Conservation (phyloP, 2,113 vertebrate genomes). For the Menidia beryllina region DNA sequence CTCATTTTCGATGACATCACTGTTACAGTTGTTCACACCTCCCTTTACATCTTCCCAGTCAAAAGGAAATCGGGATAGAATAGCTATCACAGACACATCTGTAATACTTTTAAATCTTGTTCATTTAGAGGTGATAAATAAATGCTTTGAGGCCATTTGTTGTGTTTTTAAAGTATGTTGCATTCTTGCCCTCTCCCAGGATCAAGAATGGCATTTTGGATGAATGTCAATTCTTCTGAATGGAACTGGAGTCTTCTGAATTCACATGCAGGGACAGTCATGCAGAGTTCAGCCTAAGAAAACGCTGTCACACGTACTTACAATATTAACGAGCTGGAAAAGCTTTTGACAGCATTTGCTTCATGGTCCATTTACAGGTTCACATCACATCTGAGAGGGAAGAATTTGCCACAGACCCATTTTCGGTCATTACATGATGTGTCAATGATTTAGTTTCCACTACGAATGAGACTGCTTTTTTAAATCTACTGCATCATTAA, state of each 20-base stretch:
- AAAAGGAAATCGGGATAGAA: slow-evolving; percentile 17
- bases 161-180: background rate
- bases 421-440: slow-evolving; percentile 21
- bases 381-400: background rate
- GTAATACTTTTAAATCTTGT: slow-evolving; percentile 9
- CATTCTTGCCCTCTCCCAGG: background rate
- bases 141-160: background rate
- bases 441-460: slow-evolving; percentile 12
- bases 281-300: background rate
- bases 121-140: background rate
- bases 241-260: background rate
- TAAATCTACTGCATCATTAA: slow-evolving; percentile 29
- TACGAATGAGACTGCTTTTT: slow-evolving; percentile 24
- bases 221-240: background rate
- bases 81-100: slow-evolving; percentile 17
- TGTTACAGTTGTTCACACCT: slow-evolving; percentile 22
- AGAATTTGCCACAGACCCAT: slow-evolving; percentile 14
- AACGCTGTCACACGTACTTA: background rate
- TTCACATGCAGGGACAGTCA: slow-evolving; percentile 1
- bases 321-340: background rate
- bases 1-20: slow-evolving; percentile 34
- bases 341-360: background rate
- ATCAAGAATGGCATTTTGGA: background rate
- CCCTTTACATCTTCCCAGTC: slow-evolving; percentile 1
- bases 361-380: background rate